Percentiles rank a stretch among this genome's conserved stretches.
These are phyloP conservation scores for Herpailurus yagouaroundi DNA, from an alignment of 2,113 vertebrate genomes.

Conservation along the genomic window DNA sequence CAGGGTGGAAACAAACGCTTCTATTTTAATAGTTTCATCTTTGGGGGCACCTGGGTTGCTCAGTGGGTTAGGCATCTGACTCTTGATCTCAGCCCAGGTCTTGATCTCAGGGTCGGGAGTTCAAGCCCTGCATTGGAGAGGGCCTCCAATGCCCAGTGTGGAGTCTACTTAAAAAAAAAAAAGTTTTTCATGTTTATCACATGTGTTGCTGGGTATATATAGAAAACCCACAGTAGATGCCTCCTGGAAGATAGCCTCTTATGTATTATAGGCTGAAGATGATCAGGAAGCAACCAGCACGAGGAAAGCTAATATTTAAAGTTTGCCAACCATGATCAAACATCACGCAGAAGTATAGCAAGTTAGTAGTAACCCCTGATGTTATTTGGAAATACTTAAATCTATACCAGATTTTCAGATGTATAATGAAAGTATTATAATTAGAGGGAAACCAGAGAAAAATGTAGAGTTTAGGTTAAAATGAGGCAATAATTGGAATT, in stretches of 20 bases:
- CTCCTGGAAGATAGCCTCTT: background rate
- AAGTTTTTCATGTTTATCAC: background rate
- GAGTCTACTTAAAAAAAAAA: too few species aligned
- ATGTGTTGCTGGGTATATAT: background rate
- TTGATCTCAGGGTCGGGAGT: too few species aligned
- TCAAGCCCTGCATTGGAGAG: too few species aligned
- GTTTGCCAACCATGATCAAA: slow-evolving; percentile 41
- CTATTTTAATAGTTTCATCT: background rate
- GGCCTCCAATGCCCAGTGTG: too few species aligned
- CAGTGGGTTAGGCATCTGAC: too few species aligned
- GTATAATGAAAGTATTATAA: slow-evolving; percentile 64
- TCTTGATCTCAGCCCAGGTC: too few species aligned
- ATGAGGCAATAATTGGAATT: slow-evolving; percentile 79
- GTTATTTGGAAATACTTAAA: slow-evolving; percentile 73
- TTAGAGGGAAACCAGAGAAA: slow-evolving; percentile 59
- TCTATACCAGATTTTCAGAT: slow-evolving; percentile 72
- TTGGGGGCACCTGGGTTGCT: background rate
- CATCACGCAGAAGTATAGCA: background rate
- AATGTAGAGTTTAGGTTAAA: slow-evolving; percentile 73
- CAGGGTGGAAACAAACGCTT: background rate
- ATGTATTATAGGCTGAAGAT: background rate
- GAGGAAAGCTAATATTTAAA: slow-evolving; percentile 1
- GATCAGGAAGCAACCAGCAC: background rate
- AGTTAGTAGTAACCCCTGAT: slow-evolving; percentile 57
- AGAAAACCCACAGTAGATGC: background rate